Conservation (phyloP, 2,888 invertebrate genomes). For the Miltochrista miniata region DNA sequence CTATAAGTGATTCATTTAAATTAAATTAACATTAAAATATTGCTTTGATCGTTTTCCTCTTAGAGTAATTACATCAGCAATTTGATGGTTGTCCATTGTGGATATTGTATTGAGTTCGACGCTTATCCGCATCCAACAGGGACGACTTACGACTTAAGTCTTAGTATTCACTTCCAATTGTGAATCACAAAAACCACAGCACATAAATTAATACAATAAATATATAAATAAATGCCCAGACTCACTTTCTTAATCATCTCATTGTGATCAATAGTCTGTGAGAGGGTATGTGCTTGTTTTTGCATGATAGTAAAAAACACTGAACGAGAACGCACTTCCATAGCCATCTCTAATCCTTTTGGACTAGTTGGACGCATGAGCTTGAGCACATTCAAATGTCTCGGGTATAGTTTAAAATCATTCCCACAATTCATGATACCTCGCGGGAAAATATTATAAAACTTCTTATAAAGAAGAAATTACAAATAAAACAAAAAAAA, state of each 20-base stretch:
- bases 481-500: neutral
- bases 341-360: constrained; percentile 4
- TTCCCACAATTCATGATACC: neutral
- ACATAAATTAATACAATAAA: neutral
- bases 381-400: neutral
- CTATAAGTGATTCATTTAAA: neutral
- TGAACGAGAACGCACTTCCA: constrained; percentile 1
- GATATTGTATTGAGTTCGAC: neutral
- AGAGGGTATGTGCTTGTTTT: neutral
- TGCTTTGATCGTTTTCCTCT: neutral
- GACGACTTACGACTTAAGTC: constrained; percentile 6
- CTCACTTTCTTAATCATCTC: neutral
- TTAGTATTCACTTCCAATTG: constrained; percentile 4
- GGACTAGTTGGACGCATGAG: constrained; percentile 1
- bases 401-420: neutral
- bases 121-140: constrained; percentile 2
- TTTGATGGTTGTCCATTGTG: neutral
- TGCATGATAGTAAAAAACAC: constrained; percentile 2
- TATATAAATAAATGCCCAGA: too few species aligned
- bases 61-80: too few species aligned
- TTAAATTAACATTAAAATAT: neutral
- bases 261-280: too few species aligned
- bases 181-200: neutral
- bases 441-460: too few species aligned
- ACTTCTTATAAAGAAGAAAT: too few species aligned